Percentiles rank a stretch among this genome's conserved stretches.
Conservation (phyloP, 2,113 vertebrate species). For the Mesitornis unicolor region DNA sequence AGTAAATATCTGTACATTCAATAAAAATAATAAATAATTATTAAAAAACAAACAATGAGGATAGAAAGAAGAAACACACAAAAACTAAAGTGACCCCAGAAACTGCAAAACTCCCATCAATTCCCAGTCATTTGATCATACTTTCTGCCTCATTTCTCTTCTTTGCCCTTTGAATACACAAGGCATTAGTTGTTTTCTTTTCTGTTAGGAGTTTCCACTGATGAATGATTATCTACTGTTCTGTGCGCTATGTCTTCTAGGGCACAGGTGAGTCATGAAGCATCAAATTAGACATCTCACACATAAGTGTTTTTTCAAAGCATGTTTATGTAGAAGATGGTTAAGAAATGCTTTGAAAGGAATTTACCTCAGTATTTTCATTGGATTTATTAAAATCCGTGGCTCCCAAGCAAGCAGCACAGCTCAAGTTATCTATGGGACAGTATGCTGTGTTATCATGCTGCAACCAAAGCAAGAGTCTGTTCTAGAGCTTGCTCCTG, state of each 20-base stretch:
- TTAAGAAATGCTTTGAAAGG: not conserved
- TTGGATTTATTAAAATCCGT: not conserved
- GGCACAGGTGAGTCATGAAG: not conserved
- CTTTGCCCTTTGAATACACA: not conserved
- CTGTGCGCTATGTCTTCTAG: not conserved
- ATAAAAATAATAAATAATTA: not conserved
- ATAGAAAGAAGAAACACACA: not conserved
- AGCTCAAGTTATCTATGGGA: not conserved
- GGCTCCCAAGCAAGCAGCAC: not conserved
- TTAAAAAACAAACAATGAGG: fast-evolving
- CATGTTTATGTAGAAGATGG: not conserved
- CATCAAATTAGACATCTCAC: not conserved
- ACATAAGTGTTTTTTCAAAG: not conserved
- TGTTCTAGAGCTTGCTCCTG: not conserved
- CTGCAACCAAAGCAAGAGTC: not conserved
- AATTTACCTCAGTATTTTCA: not conserved
- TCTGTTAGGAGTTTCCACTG: not conserved
- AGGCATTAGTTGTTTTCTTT: not conserved
- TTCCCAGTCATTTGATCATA: not conserved
- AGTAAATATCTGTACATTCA: not conserved
- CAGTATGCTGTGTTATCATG: not conserved
- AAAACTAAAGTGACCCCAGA: not conserved
- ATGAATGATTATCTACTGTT: not conserved
- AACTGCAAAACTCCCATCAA: not conserved
- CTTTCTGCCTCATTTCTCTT: not conserved